Conservation (phyloP, 2,113 vertebrate species). For the Callaeas wilsoni region DNA sequence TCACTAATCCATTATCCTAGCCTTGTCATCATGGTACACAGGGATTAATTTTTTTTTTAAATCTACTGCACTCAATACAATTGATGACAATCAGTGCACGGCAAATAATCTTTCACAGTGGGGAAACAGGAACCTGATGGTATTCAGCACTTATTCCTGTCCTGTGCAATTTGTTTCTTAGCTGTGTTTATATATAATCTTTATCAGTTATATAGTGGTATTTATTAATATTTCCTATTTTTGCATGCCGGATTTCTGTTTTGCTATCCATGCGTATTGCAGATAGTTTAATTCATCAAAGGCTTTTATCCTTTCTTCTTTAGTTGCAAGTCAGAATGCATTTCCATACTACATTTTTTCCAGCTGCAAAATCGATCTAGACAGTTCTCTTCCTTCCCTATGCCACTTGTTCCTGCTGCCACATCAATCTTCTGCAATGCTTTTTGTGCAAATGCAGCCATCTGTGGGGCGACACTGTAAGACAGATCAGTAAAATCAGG, state of each 20-base stretch:
- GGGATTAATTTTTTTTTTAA: neutral
- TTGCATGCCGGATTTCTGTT: neutral
- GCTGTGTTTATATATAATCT: neutral
- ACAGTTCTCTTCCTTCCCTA: neutral
- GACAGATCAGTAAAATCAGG: neutral
- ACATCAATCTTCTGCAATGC: conserved; percentile 9
- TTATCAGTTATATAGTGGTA: neutral
- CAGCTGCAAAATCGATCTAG: neutral
- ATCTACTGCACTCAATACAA: neutral
- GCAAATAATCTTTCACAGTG: neutral
- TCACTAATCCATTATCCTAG: neutral
- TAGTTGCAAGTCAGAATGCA: neutral
- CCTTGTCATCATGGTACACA: neutral
- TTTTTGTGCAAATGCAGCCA: conserved; percentile 26
- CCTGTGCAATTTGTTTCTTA: neutral
- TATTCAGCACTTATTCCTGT: neutral
- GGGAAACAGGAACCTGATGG: neutral
- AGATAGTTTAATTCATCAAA: neutral
- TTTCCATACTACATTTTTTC: neutral
- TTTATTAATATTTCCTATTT: neutral
- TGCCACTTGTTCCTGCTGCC: conserved; percentile 12
- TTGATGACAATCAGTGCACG: neutral
- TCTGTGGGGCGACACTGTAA: conserved; percentile 33
- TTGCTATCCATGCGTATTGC: neutral
- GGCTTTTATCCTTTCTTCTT: neutral